Evolutionary conservation across 1,140 invertebrate genomes (phyloP).

Genomic region (Arion vulgaris): DNA sequence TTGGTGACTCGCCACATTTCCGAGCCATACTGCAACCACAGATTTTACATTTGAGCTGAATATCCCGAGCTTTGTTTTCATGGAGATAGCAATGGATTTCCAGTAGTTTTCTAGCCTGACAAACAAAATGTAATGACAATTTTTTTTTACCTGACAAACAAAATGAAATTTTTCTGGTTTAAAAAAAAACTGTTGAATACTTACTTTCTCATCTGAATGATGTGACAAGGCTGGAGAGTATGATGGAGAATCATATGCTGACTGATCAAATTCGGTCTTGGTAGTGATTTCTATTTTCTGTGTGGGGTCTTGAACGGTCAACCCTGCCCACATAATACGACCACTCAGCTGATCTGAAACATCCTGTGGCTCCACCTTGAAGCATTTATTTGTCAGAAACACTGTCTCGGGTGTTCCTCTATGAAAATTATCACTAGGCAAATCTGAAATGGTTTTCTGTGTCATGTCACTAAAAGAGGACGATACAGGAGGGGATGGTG

Average conservation of each 20-base stretch:
- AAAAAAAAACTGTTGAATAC: not conserved
- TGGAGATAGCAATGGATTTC: too few relatives aligned
- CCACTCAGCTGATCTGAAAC: not conserved
- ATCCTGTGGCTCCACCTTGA: not conserved
- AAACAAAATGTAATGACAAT: too few relatives aligned
- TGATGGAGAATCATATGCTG: constrained; percentile 18
- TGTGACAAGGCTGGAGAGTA: constrained; percentile 32
- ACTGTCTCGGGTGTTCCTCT: not conserved
- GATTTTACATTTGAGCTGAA: too few relatives aligned
- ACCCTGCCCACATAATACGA: not conserved
- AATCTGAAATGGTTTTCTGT: not conserved
- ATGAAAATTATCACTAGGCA: not conserved
- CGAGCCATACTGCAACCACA: too few relatives aligned
- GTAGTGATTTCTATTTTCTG: not conserved
- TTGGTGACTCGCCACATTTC: too few relatives aligned
- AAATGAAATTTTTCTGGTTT: too few relatives aligned
- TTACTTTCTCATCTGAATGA: constrained; percentile 29
- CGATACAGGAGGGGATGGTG: not conserved
- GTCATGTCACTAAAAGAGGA: not conserved
- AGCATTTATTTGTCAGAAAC: not conserved
- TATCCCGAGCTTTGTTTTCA: too few relatives aligned
- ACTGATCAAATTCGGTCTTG: constrained; percentile 5
- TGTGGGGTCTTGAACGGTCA: not conserved
- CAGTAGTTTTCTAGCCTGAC: too few relatives aligned
- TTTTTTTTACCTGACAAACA: too few relatives aligned